phyloP scores from a whole-genome alignment of 1,140 invertebrate species.

The Anastrepha obliqua region DNA sequence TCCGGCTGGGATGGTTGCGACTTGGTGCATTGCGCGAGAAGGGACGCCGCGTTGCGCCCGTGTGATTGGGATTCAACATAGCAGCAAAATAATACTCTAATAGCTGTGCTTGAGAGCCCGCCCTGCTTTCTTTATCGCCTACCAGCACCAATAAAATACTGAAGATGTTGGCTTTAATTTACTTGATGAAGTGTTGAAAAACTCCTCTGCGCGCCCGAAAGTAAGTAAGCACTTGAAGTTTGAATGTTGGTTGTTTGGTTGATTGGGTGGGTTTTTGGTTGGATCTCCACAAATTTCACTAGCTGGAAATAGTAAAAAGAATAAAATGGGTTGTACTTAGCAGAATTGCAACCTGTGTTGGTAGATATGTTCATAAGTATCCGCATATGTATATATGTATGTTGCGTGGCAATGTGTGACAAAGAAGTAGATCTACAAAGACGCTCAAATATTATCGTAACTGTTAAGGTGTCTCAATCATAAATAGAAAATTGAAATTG shows the following conservation, averaged over 20 bases:
- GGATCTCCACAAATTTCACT: not conserved
- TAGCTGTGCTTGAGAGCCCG: not conserved
- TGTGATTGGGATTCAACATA: slow-evolving; percentile 58
- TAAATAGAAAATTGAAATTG: no score
- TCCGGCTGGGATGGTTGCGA: slow-evolving; percentile 54
- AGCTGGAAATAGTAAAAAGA: slow-evolving; percentile 20
- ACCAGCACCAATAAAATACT: not conserved
- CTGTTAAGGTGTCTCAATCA: no score
- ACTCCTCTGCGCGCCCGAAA: not conserved
- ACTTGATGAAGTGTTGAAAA: not conserved
- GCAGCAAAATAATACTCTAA: not conserved
- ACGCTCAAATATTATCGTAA: no score
- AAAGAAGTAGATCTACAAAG: no score
- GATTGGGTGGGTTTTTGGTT: not conserved
- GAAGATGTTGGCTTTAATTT: not conserved
- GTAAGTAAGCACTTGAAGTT: not conserved
- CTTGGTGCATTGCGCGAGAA: slow-evolving; percentile 56
- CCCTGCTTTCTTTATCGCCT: not conserved
- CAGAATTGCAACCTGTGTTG: not conserved
- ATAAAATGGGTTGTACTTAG: slow-evolving; percentile 23
- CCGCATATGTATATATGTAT: not conserved
- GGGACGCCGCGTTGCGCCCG: slow-evolving; percentile 56
- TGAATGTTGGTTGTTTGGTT: not conserved
- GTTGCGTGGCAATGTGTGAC: not conserved
- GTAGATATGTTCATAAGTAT: not conserved